A percentile compares a stretch with the other conserved stretches of the same genome.
Conservation (phyloP, 2,888 invertebrate species). For the Lasioglossum pauxillum region DNA sequence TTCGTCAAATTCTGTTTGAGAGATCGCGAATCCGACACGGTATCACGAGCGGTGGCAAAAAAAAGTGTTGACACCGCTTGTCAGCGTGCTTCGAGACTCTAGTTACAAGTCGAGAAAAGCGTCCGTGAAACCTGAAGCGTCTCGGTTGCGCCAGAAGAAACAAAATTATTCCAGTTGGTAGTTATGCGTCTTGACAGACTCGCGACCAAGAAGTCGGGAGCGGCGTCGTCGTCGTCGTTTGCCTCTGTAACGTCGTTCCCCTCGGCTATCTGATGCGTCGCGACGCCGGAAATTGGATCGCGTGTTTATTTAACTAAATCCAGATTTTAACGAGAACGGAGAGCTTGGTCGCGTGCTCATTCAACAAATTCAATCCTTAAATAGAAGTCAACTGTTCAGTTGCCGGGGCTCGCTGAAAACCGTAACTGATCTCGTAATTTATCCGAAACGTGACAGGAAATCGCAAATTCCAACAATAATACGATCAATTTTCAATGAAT, state of each 20-base stretch:
- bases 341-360: not conserved
- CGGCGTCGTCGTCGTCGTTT: not conserved
- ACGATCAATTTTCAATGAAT: no score
- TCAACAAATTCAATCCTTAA: constrained; percentile 6
- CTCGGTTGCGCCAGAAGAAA: not conserved
- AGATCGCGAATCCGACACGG: not conserved
- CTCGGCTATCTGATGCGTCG: not conserved
- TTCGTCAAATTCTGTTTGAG: not conserved
- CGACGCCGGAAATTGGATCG: constrained; percentile 10
- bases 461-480: no score
- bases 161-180: constrained; percentile 19
- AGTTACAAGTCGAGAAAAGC: not conserved
- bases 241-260: not conserved
- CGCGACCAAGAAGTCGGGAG: constrained; percentile 1
- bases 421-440: not conserved
- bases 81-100: not conserved
- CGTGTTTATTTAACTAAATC: constrained; percentile 8
- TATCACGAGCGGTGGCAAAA: not conserved
- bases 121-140: not conserved
- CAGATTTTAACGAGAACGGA: not conserved
- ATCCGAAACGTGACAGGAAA: no score
- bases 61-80: not conserved
- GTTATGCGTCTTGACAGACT: constrained; percentile 6
- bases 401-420: not conserved
- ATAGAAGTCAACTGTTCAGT: not conserved